phyloP scores from a whole-genome alignment of 1,140 invertebrate species.

The Megalonaias nervosa region DNA sequence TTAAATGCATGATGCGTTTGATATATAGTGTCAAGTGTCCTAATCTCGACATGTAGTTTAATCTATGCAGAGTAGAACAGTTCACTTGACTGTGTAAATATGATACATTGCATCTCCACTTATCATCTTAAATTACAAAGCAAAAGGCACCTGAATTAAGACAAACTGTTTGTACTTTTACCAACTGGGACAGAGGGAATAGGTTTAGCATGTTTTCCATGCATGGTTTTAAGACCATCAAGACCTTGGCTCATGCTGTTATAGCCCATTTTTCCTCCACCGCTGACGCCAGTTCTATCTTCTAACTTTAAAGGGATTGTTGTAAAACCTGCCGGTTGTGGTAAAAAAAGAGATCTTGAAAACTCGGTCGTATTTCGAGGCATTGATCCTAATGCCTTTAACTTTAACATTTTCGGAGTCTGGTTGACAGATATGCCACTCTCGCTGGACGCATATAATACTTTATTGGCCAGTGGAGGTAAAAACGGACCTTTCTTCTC shows the following conservation, averaged over 20 bases:
- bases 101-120: too few relatives aligned
- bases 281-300: background rate
- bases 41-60: too few relatives aligned
- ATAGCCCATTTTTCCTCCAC: background rate
- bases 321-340: slow-evolving; percentile 11
- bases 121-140: too few relatives aligned
- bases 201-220: slow-evolving; percentile 20
- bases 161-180: too few relatives aligned
- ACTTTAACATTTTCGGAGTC: background rate
- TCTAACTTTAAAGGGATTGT: slow-evolving; percentile 26
- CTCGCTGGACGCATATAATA: background rate
- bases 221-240: slow-evolving; percentile 18
- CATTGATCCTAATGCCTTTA: background rate
- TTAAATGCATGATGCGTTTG: too few relatives aligned
- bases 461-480: slow-evolving; percentile 12
- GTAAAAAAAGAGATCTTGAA: background rate
- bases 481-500: slow-evolving; percentile 9
- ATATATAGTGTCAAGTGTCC: too few relatives aligned
- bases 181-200: background rate
- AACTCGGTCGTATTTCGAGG: background rate
- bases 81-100: too few relatives aligned
- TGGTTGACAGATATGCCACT: background rate
- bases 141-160: too few relatives aligned
- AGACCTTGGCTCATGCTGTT: slow-evolving; percentile 9
- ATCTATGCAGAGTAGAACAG: too few relatives aligned